phyloP scores from a whole-genome alignment of 2,888 invertebrate species.

The Carterocephalus palaemon region DNA sequence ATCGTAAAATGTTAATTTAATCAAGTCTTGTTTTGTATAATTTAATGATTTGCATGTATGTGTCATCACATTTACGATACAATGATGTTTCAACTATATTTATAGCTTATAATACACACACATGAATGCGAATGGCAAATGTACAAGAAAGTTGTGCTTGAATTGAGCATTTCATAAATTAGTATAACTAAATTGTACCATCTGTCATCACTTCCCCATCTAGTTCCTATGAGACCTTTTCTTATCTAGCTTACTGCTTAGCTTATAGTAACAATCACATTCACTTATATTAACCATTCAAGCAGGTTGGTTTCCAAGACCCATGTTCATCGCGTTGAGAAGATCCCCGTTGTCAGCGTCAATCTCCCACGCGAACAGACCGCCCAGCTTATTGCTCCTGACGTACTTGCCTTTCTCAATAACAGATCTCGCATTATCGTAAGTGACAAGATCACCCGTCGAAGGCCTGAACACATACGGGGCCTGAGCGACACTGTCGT shows the following conservation, averaged over 20 bases:
- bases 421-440: slow-evolving; percentile 67
- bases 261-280: slow-evolving; percentile 40
- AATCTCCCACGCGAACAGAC: slow-evolving; percentile 71
- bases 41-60: too few species aligned
- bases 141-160: too few species aligned
- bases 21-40: too few species aligned
- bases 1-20: too few species aligned
- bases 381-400: slow-evolving; percentile 68
- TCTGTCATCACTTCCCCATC: slow-evolving; percentile 4
- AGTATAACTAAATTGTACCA: slow-evolving; percentile 15
- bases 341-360: slow-evolving; percentile 73
- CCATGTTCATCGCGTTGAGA: slow-evolving; percentile 71
- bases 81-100: too few species aligned
- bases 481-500: slow-evolving; percentile 67
- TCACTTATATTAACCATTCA: slow-evolving; percentile 28
- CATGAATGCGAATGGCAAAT: too few species aligned
- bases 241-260: slow-evolving; percentile 36
- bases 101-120: too few species aligned
- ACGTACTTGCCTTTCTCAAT: slow-evolving; percentile 73
- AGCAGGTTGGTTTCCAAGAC: slow-evolving; percentile 58
- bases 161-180: slow-evolving; percentile 20
- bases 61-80: too few species aligned
- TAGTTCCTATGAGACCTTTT: slow-evolving; percentile 45
- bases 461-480: slow-evolving; percentile 67
- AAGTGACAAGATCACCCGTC: slow-evolving; percentile 68